Evolutionary conservation across 2,888 invertebrate genomes (phyloP).

Genomic region (Ecdyonurus torrentis): DNA sequence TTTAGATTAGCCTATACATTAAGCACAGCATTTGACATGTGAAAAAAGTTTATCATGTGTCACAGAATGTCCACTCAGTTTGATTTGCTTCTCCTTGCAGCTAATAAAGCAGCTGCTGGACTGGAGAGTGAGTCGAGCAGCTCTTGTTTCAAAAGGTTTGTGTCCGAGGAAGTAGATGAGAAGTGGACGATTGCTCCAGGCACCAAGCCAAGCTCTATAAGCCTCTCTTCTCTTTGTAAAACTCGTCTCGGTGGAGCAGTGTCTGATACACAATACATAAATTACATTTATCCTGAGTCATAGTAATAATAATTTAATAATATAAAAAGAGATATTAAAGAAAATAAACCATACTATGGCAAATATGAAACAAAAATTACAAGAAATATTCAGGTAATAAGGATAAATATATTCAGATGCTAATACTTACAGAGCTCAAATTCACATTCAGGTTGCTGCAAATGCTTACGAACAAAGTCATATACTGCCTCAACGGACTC

Average conservation of each 20-base stretch:
- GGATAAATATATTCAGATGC: too few relatives aligned
- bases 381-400: too few relatives aligned
- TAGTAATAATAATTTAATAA: not conserved
- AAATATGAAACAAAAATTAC: too few relatives aligned
- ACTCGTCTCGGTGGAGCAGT: constrained; percentile 66
- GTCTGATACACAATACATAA: constrained; percentile 34
- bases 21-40: too few relatives aligned
- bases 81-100: not conserved
- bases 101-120: not conserved
- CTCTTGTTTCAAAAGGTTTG: not conserved
- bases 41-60: too few relatives aligned
- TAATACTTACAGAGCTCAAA: constrained; percentile 67
- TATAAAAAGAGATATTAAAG: too few relatives aligned
- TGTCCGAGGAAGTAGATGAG: constrained; percentile 27
- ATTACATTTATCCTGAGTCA: not conserved
- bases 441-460: constrained; percentile 41
- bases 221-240: constrained; percentile 39
- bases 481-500: constrained; percentile 54
- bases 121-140: not conserved
- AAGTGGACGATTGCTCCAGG: constrained; percentile 65
- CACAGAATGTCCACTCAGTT: not conserved
- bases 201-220: constrained; percentile 56
- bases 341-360: too few relatives aligned
- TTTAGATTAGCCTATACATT: too few relatives aligned
- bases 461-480: constrained; percentile 54